These are phyloP conservation scores for Suncus etruscus DNA, from an alignment of 2,113 vertebrate species.

Conservation along the genomic window DNA sequence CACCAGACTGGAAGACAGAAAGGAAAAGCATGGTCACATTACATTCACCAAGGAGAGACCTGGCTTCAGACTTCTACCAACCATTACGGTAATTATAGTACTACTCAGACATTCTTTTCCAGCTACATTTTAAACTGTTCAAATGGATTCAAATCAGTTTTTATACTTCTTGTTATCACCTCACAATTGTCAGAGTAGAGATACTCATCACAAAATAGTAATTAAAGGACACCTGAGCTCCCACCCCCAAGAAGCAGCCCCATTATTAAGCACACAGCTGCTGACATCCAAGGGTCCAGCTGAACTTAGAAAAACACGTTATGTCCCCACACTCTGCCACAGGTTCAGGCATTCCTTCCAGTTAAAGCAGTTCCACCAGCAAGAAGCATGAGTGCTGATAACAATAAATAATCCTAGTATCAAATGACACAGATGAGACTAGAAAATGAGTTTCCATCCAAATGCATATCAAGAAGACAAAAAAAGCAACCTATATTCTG, in stretches of 20 bases:
- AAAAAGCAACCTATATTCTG: background rate
- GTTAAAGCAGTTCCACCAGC: background rate
- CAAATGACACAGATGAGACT: background rate
- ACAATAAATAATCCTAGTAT: conserved; percentile 8
- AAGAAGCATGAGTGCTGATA: conserved; percentile 13
- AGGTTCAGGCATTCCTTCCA: conserved; percentile 22
- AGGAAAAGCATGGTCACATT: conserved; percentile 40
- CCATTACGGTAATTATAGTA: background rate
- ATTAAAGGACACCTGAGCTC: conserved; percentile 15
- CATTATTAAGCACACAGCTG: background rate
- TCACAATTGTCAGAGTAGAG: conserved; percentile 32
- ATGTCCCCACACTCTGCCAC: background rate
- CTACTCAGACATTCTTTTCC: background rate
- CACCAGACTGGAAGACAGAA: conserved; percentile 92
- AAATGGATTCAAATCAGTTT: conserved; percentile 48
- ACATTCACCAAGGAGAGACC: conserved; percentile 48
- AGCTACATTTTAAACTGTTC: conserved; percentile 35
- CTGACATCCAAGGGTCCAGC: background rate
- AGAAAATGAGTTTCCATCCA: conserved; percentile 43
- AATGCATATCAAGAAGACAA: background rate
- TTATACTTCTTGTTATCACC: background rate
- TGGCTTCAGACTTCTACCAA: background rate
- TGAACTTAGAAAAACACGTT: background rate
- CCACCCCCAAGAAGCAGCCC: conserved; percentile 11
- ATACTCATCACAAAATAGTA: conserved; percentile 41